Evolutionary conservation across 2,113 vertebrate genomes (phyloP).

Genomic region (Actinemys pallida): DNA sequence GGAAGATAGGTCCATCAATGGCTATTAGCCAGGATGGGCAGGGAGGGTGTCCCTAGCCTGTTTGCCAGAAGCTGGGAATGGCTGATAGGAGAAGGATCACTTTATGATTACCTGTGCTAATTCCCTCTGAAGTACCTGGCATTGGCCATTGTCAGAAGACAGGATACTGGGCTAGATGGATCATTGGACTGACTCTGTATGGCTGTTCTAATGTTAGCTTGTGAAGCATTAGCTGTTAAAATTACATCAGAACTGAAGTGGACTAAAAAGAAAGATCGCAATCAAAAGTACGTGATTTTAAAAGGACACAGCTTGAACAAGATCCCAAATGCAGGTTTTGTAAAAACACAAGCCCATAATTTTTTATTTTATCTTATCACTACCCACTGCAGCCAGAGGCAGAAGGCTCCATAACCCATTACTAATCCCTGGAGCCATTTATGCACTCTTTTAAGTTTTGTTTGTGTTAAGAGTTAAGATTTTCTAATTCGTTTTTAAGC

Average conservation of each 20-base stretch:
- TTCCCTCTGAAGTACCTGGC: too few species aligned
- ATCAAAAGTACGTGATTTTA: background rate
- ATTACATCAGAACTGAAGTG: background rate
- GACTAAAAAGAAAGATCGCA: background rate
- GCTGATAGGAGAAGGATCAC: too few species aligned
- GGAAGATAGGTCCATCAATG: too few species aligned
- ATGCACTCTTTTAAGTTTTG: fast-evolving
- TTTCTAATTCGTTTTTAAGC: background rate
- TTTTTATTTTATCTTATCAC: background rate
- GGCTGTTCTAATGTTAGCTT: background rate
- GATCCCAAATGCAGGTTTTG: background rate
- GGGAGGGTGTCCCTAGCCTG: too few species aligned
- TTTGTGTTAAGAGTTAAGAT: background rate
- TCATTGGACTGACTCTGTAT: too few species aligned
- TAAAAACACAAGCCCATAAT: background rate
- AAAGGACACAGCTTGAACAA: fast-evolving
- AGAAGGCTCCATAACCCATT: background rate
- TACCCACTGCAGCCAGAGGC: background rate
- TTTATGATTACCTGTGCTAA: too few species aligned
- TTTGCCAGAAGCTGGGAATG: too few species aligned
- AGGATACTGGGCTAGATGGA: too few species aligned
- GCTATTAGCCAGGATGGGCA: too few species aligned
- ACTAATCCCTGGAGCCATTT: background rate
- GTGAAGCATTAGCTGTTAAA: background rate
- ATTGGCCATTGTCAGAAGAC: too few species aligned